These are phyloP conservation scores for Calliphora vicina DNA, from an alignment of 1,140 invertebrate genomes.

Conservation along the genomic window DNA sequence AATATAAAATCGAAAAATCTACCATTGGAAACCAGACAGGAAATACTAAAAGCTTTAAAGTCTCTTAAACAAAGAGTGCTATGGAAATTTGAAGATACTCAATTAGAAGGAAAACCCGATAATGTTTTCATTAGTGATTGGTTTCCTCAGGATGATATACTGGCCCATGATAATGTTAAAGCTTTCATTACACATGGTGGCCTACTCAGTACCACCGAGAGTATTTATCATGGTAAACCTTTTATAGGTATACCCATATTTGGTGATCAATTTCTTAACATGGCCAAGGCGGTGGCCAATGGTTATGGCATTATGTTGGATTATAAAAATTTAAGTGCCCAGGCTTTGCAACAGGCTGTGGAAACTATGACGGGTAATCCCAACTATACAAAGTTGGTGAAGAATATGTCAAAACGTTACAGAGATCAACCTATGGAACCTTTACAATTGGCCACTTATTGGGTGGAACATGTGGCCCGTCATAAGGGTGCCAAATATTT, in stretches of 20 bases:
- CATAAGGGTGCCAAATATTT: slow-evolving; percentile 65
- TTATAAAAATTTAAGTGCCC: slow-evolving; percentile 47
- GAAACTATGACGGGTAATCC: slow-evolving; percentile 50
- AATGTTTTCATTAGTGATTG: slow-evolving; percentile 72
- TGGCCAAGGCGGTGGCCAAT: slow-evolving; percentile 63
- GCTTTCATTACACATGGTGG: slow-evolving; percentile 78
- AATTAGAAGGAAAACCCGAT: slow-evolving; percentile 63
- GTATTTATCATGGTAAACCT: slow-evolving; percentile 75
- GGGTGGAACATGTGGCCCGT: slow-evolving; percentile 73
- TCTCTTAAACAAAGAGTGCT: slow-evolving; percentile 69
- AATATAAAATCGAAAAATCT: slow-evolving; percentile 67
- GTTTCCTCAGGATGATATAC: slow-evolving; percentile 75
- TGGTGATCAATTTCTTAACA: slow-evolving; percentile 70
- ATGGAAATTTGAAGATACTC: slow-evolving; percentile 73
- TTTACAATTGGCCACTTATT: slow-evolving; percentile 72
- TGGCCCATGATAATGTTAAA: slow-evolving; percentile 74
- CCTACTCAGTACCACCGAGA: slow-evolving; percentile 74
- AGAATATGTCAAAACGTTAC: slow-evolving; percentile 67
- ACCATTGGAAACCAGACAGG: slow-evolving; percentile 63
- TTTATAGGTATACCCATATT: slow-evolving; percentile 76
- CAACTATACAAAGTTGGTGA: slow-evolving; percentile 46
- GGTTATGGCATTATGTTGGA: slow-evolving; percentile 64
- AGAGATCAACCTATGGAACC: slow-evolving; percentile 70
- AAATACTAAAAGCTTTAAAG: slow-evolving; percentile 66
- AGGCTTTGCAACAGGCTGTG: slow-evolving; percentile 45